These are phyloP conservation scores for Xiphias gladius DNA, from an alignment of 2,113 vertebrate species.

Conservation along the genomic window DNA sequence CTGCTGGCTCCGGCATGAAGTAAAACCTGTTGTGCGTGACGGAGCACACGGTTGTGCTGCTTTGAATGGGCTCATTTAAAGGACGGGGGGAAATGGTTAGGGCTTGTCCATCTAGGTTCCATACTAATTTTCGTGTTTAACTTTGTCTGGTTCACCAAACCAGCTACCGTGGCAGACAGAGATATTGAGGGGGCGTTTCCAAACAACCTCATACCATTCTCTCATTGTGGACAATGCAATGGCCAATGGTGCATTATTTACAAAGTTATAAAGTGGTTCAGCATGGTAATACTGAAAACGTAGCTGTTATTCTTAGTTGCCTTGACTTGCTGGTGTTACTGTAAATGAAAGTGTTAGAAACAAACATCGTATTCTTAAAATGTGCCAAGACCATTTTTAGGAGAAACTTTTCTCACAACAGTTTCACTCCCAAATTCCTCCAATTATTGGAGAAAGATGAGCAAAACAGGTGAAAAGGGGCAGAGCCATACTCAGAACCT, in stretches of 20 bases:
- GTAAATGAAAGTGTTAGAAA: neutral
- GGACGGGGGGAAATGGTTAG: no score
- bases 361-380: neutral
- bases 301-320: neutral
- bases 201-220: neutral
- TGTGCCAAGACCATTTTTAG: conserved; percentile 9
- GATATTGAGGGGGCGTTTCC: neutral
- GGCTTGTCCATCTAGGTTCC: neutral
- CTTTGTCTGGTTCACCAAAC: neutral
- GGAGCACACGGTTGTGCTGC: no score
- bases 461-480: conserved; percentile 33
- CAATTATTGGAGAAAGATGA: conserved; percentile 43
- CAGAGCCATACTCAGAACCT: conserved; percentile 22
- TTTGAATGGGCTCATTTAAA: no score
- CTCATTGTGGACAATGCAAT: neutral
- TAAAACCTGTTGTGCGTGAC: no score
- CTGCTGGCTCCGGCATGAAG: neutral
- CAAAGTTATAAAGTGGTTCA: neutral
- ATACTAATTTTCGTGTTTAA: neutral
- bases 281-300: neutral
- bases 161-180: no score
- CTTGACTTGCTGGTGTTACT: neutral
- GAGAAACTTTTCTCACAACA: conserved; percentile 14
- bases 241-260: neutral
- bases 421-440: conserved; percentile 17